phyloP scores from a whole-genome alignment of 2,888 invertebrate species.

The Nomada goodeniana region DNA sequence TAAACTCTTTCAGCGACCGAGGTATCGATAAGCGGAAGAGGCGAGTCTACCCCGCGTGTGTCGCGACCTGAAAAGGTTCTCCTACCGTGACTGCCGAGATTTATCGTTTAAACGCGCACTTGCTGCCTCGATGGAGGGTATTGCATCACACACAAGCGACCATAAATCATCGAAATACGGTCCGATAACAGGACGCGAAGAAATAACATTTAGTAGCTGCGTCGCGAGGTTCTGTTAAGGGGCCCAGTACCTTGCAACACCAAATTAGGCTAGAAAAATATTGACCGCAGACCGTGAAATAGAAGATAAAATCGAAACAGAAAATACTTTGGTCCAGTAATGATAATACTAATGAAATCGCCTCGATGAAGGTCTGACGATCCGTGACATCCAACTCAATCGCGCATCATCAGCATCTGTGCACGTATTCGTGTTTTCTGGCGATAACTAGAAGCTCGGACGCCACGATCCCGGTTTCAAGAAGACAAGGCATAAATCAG shows the following conservation, averaged over 20 bases:
- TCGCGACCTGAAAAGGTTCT: conserved; percentile 72
- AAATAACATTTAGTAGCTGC: conserved; percentile 69
- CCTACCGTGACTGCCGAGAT: conserved; percentile 72
- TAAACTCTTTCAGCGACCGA: conserved; percentile 52
- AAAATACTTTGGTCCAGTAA: no score
- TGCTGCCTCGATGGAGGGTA: conserved; percentile 72
- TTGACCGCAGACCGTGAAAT: no score
- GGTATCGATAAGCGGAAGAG: conserved; percentile 72
- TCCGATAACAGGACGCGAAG: conserved; percentile 69
- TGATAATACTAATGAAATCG: no score
- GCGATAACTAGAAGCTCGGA: not conserved
- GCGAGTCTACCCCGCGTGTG: conserved; percentile 57
- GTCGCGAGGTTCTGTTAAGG: conserved; percentile 27
- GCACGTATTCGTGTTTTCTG: no score
- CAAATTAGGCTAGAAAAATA: not conserved
- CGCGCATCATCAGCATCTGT: no score
- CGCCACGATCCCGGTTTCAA: conserved; percentile 21
- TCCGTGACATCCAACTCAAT: no score
- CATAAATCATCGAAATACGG: conserved; percentile 75
- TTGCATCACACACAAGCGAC: conserved; percentile 70
- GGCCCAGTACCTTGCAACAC: no score
- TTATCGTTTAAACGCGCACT: conserved; percentile 77
- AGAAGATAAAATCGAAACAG: no score
- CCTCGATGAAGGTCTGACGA: no score
- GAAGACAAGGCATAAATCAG: conserved; percentile 46